Base-by-base conservation (phyloP, 2,797 vertebrate genomes). In the Xiphophorus birchmanni region DNA sequence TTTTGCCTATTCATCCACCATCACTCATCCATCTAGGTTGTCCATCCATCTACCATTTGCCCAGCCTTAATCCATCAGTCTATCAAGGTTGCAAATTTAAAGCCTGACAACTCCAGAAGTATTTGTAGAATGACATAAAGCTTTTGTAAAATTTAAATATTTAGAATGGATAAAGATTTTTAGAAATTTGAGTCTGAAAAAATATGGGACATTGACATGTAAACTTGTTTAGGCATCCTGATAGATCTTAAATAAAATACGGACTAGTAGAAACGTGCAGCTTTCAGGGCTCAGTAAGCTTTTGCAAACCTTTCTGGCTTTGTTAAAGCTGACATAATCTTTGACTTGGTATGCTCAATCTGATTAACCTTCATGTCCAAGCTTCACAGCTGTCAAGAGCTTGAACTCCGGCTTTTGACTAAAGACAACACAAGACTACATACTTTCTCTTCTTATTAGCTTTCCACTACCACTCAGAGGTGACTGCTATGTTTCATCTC, bases 341-440 rank as follows among this genome's bases (percentile, higher is more conserved):
- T 74, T 52, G 35, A 74, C 73, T 50, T 74, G n/a, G 32, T 74
- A 54, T 74, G 73, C 32, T 26, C 50, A 56, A 13, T 10, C 37
- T 75, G 48, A 40, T 72, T 72, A 72, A 45, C 12, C 69, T 72
- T 45, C 15, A 72, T 60, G 54, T 75, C 47, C 8, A 5, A 75
- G 74, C 54, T 58, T 58, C 54, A 42, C 37, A 60, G 75, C 54
- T 60, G 42, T 47, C 54, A 32, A 47, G 42, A 76, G 40, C 54
- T 74, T 67, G 35, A 40, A 75, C 60, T 75, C 29, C 2, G 37
- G 40, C 40, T 47, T 79, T 73, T 79, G 52, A 63, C 32, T 52
- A 71, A 56, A 71, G 26, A 32, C 71, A 56, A 40, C 26, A 45
- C 17, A 29, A 54, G 60, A 69, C 37, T 65, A 17, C 63, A 32